A percentile compares a stretch with the other conserved stretches of the same genome.
phyloP scores from a whole-genome alignment of 2,888 invertebrate genomes.

The Agrochola lychnidis region DNA sequence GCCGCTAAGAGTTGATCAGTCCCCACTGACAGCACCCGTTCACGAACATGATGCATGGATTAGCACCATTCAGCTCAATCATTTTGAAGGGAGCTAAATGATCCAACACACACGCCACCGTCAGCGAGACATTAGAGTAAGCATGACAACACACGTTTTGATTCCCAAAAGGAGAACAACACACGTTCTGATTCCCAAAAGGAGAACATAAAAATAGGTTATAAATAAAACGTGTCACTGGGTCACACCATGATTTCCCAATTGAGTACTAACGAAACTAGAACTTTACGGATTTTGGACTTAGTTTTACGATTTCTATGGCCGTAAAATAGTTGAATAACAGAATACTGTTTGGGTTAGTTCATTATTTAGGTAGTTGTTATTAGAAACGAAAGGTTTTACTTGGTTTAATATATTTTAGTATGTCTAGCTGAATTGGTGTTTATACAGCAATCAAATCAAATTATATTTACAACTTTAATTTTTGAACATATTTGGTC shows the following conservation, averaged over 20 bases:
- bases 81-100: no score
- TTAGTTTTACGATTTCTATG: conserved; percentile 47
- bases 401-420: not conserved
- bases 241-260: conserved; percentile 50
- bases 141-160: not conserved
- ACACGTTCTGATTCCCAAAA: no score
- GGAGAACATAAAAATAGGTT: conserved; percentile 13
- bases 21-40: no score
- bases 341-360: not conserved
- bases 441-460: not conserved
- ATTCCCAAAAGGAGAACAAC: conserved; percentile 2
- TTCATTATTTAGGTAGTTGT: conserved; percentile 4
- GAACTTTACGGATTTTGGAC: conserved; percentile 25
- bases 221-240: conserved; percentile 19
- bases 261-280: conserved; percentile 45
- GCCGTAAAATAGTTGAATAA: conserved; percentile 24
- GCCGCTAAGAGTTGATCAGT: no score
- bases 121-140: no score
- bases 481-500: not conserved
- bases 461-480: not conserved
- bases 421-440: not conserved
- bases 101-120: no score
- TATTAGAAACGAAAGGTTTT: not conserved
- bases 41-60: no score
- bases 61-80: no score